These are phyloP conservation scores for Epizoanthus ramosus DNA, from an alignment of 92 coral and sea anemone species.

Conservation along the genomic window DNA sequence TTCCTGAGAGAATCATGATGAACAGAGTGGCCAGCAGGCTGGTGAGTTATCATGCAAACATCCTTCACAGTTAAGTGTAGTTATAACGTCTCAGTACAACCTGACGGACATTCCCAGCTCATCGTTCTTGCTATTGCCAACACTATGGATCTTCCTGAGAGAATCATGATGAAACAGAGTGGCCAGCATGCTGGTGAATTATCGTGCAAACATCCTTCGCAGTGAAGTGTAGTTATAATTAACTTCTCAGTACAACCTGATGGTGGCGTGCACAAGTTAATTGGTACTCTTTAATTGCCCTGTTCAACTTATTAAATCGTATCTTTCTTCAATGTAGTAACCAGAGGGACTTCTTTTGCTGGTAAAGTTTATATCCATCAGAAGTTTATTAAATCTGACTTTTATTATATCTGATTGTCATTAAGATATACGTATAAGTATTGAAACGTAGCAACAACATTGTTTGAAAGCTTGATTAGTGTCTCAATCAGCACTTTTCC, in stretches of 20 bases:
- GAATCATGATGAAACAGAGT: conserved; percentile 97
- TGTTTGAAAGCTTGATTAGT: too few species aligned
- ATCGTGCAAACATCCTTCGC: background rate
- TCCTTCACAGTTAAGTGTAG: too few species aligned
- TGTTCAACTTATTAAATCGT: background rate
- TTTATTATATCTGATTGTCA: too few species aligned
- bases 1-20: conserved; percentile 98
- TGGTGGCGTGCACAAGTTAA: too few species aligned
- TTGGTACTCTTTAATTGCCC: background rate
- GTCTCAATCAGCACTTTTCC: too few species aligned
- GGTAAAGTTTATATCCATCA: too few species aligned
- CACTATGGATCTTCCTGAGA: conserved; percentile 97
- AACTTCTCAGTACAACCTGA: too few species aligned
- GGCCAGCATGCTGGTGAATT: conserved; percentile 90
- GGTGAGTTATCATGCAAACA: conserved; percentile 56
- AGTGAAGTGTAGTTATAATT: background rate
- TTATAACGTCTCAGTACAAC: conserved; percentile 46
- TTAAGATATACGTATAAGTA: too few species aligned
- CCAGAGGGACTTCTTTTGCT: too few species aligned
- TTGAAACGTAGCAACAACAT: too few species aligned
- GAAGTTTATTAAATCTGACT: too few species aligned
- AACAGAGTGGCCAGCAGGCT: conserved; percentile 95
- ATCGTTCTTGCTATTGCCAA: conserved; percentile 94
- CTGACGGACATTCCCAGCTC: conserved; percentile 77
- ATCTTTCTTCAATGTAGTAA: background rate